A percentile compares a stretch with the other conserved stretches of the same genome.
These are phyloP conservation scores for Pandemis corylana DNA, from an alignment of 2,888 invertebrate species.

Conservation along the genomic window DNA sequence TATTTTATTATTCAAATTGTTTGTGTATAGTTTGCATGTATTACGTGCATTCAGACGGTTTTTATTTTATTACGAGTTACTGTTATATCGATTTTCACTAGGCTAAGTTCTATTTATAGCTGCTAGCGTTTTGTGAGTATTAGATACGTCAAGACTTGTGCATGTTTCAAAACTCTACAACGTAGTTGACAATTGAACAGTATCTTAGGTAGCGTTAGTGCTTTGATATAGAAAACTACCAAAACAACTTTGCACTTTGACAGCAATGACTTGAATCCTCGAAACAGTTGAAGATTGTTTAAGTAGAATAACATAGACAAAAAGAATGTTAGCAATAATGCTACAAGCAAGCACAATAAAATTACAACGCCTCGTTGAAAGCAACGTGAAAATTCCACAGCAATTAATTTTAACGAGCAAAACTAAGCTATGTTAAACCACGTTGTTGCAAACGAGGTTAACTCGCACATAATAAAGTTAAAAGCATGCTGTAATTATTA, in stretches of 20 bases:
- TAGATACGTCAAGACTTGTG: constrained; percentile 35
- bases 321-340: not conserved
- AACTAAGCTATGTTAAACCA: not conserved
- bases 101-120: constrained; percentile 37
- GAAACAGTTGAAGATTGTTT: not conserved
- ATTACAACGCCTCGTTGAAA: not conserved
- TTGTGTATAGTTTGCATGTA: constrained; percentile 66
- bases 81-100: constrained; percentile 53
- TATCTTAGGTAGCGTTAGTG: not conserved
- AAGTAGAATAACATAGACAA: not conserved
- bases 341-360: not conserved
- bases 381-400: not conserved
- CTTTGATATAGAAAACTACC: no score
- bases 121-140: constrained; percentile 8
- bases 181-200: not conserved
- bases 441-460: not conserved
- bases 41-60: constrained; percentile 56
- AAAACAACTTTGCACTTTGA: not conserved
- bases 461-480: not conserved
- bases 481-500: constrained; percentile 2
- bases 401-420: not conserved
- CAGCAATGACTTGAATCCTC: not conserved
- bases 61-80: constrained; percentile 49
- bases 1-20: constrained; percentile 64
- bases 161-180: constrained; percentile 20